Conservation (phyloP, 2,113 vertebrate species). For the Eurypyga helias region DNA sequence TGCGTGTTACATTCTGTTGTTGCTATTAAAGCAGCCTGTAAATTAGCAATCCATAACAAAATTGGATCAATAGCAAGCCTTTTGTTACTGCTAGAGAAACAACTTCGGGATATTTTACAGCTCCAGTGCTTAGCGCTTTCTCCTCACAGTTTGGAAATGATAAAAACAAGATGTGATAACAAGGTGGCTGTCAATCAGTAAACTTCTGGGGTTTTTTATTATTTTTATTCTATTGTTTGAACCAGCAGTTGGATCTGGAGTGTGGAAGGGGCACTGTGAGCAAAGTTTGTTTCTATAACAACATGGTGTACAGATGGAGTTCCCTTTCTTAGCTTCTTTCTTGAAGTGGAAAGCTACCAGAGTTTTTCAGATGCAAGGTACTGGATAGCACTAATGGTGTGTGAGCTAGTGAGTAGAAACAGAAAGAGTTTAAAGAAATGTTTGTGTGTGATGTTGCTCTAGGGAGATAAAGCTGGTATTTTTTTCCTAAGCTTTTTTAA, state of each 20-base stretch:
- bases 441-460: background rate
- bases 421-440: background rate
- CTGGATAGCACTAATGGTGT: background rate
- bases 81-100: background rate
- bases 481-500: background rate
- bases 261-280: background rate
- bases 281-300: slow-evolving; percentile 32
- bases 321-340: background rate
- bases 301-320: background rate
- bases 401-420: background rate
- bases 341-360: background rate
- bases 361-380: background rate
- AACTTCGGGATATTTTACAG: background rate
- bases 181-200: background rate
- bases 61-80: background rate
- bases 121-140: background rate
- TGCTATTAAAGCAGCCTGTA: background rate
- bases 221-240: background rate
- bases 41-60: background rate
- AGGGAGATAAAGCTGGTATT: background rate
- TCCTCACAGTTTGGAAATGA: background rate
- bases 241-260: background rate
- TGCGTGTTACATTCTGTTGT: background rate
- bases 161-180: background rate
- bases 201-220: background rate